Evolutionary conservation across 2,113 vertebrate species (phyloP).

Genomic region (Cinclus cinclus): DNA sequence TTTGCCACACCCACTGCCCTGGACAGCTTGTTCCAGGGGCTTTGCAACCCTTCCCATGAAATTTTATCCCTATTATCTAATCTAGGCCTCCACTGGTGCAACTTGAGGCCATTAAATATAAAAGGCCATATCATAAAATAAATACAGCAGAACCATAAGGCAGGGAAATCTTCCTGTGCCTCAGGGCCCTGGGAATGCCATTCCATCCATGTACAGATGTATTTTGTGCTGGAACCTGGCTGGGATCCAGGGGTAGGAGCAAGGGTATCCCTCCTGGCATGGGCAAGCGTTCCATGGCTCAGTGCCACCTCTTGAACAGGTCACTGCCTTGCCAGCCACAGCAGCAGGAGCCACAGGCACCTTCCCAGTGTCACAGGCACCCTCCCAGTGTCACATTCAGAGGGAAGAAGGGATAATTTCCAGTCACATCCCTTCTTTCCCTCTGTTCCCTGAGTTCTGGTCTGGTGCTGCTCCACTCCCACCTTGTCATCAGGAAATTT

Average conservation of each 20-base stretch:
- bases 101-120: not conserved
- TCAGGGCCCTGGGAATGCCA: not conserved
- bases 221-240: not conserved
- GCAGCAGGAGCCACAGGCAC: fast-evolving
- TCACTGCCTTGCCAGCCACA: not conserved
- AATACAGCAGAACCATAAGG: not conserved
- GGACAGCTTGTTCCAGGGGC: not conserved
- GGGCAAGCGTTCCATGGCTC: not conserved
- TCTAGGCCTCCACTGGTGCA: too few relatives aligned
- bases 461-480: not conserved
- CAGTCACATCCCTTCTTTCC: not conserved
- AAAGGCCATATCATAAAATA: not conserved
- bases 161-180: not conserved
- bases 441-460: not conserved
- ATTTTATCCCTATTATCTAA: too few relatives aligned
- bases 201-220: not conserved
- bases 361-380: too few relatives aligned
- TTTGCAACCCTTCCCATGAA: not conserved
- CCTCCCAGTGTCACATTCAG: too few relatives aligned
- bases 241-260: not conserved
- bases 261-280: not conserved
- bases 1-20: not conserved
- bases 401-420: not conserved
- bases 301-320: not conserved
- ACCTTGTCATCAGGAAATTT: constrained; percentile 31